Percentiles rank a stretch among this genome's conserved stretches.
phyloP scores from a whole-genome alignment of 1,140 invertebrate genomes.

The Drosophila nikananu region DNA sequence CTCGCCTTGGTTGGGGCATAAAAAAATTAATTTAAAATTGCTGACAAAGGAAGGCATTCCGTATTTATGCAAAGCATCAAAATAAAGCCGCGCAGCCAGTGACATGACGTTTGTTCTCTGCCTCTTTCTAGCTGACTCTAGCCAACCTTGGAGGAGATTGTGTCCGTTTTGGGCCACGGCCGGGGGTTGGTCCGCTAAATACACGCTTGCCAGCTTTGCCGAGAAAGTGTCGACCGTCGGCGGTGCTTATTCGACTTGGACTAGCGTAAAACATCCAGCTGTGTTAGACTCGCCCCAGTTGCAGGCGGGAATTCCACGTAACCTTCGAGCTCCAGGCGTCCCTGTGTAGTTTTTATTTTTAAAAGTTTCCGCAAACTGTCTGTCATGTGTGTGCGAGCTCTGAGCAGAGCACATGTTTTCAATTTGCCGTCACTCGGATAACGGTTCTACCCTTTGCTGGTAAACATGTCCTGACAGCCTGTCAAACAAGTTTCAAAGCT shows the following conservation, averaged over 20 bases:
- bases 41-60: constrained; percentile 64
- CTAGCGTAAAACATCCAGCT: background rate
- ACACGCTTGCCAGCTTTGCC: background rate
- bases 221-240: background rate
- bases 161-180: background rate
- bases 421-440: constrained; percentile 69
- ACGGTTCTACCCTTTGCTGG: constrained; percentile 64
- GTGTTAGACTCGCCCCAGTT: background rate
- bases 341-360: constrained; percentile 33
- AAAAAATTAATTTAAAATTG: constrained; percentile 78
- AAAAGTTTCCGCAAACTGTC: constrained; percentile 56
- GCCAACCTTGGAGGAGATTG: background rate
- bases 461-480: constrained; percentile 74
- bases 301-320: constrained; percentile 30
- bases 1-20: constrained; percentile 1
- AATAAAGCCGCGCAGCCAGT: constrained; percentile 26
- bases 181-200: background rate
- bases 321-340: constrained; percentile 27
- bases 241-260: constrained; percentile 14
- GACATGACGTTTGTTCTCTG: constrained; percentile 19
- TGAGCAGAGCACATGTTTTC: constrained; percentile 64
- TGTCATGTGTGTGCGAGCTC: constrained; percentile 34
- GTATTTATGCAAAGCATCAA: constrained; percentile 72
- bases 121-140: background rate
- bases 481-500: constrained; percentile 79